A percentile compares a stretch with the other conserved stretches of the same genome.
These are phyloP conservation scores for Desmodus rotundus DNA, from an alignment of 2,113 vertebrate species.

Conservation along the genomic window DNA sequence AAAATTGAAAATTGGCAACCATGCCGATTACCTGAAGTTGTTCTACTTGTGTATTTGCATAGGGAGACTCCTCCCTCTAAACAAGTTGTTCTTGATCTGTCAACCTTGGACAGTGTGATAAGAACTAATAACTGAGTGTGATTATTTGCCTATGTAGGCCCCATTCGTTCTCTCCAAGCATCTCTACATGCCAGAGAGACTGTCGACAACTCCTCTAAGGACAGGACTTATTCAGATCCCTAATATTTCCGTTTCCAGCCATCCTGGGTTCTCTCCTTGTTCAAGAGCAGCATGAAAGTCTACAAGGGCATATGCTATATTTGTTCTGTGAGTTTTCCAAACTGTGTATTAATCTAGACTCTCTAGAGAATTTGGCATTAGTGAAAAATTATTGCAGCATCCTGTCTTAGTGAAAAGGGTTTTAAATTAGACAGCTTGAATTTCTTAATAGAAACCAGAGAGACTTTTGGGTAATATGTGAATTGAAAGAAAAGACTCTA, in stretches of 20 bases:
- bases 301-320: not conserved
- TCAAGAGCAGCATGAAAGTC: not conserved
- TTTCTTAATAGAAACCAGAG: conserved; percentile 48
- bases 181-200: not conserved
- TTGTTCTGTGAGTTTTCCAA: not conserved
- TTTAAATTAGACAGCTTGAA: not conserved
- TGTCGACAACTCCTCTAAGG: not conserved
- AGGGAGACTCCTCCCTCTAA: not conserved
- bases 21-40: not conserved
- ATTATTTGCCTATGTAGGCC: not conserved
- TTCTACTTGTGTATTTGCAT: not conserved
- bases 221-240: not conserved
- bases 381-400: not conserved
- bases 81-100: not conserved
- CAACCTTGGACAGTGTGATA: not conserved
- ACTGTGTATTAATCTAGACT: not conserved
- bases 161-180: not conserved
- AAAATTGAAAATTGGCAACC: not conserved
- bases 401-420: not conserved
- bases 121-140: not conserved
- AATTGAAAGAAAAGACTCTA: conserved; percentile 49
- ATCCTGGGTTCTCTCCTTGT: not conserved
- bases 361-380: not conserved
- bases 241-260: not conserved
- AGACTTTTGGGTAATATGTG: conserved; percentile 15